These are phyloP conservation scores for Laodelphax striatellus DNA, from an alignment of 1,140 invertebrate genomes.

Conservation along the genomic window DNA sequence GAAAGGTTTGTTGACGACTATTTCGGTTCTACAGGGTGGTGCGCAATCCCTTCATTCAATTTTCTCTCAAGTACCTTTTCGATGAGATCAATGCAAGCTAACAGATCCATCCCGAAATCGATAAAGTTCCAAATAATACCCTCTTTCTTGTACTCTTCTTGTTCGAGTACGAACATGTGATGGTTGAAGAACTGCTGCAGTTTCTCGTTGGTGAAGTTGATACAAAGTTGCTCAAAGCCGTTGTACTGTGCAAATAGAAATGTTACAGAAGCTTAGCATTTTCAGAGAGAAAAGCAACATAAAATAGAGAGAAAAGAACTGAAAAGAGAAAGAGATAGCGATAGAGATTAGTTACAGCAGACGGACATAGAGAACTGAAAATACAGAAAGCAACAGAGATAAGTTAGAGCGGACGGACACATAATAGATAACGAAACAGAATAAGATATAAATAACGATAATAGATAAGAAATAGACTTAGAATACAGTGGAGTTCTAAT, in stretches of 20 bases:
- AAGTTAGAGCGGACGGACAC: neutral
- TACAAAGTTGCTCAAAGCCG: slow-evolving; percentile 97
- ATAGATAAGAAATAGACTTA: too few relatives aligned
- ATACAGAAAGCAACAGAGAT: neutral
- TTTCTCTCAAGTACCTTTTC: slow-evolving; percentile 62
- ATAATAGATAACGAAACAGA: too few relatives aligned
- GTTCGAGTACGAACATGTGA: slow-evolving; percentile 96
- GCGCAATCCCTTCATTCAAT: too few relatives aligned
- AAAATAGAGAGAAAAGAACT: too few relatives aligned
- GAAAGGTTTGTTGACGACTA: too few relatives aligned
- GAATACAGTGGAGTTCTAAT: too few relatives aligned
- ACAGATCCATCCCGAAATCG: slow-evolving; percentile 95
- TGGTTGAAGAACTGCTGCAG: slow-evolving; percentile 98
- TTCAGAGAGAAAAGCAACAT: neutral
- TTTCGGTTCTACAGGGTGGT: too few relatives aligned
- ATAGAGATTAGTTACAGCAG: neutral
- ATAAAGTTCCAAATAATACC: slow-evolving; percentile 94
- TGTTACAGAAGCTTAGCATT: neutral
- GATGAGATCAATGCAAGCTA: slow-evolving; percentile 93
- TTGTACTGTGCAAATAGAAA: slow-evolving; percentile 55
- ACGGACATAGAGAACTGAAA: neutral
- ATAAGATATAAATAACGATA: too few relatives aligned
- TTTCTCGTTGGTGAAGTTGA: slow-evolving; percentile 98
- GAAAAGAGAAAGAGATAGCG: neutral
- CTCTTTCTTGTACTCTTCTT: slow-evolving; percentile 94